These are phyloP conservation scores for Parapsyche elsis DNA, from an alignment of 1,140 invertebrate species.

Conservation along the genomic window DNA sequence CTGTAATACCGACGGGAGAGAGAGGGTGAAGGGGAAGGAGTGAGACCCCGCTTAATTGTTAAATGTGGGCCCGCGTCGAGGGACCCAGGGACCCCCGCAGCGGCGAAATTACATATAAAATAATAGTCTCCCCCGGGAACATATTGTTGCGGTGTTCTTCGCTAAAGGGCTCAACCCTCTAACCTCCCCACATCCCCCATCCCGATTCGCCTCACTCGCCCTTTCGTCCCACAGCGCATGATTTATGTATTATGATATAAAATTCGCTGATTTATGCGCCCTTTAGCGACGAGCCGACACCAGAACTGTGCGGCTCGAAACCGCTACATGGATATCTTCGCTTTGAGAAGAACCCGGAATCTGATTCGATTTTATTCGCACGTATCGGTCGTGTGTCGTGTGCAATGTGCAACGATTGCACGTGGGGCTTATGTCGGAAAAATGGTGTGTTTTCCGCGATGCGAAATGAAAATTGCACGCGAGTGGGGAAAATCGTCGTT, in stretches of 20 bases:
- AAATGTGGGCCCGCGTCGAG: constrained; percentile 15
- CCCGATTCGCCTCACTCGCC: too few relatives aligned
- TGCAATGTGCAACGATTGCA: too few relatives aligned
- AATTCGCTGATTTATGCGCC: constrained; percentile 54
- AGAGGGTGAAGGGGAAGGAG: background rate
- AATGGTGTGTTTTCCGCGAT: too few relatives aligned
- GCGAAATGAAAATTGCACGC: background rate
- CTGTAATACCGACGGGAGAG: too few relatives aligned
- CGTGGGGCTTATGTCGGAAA: too few relatives aligned
- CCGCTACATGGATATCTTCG: background rate
- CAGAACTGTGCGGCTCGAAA: constrained; percentile 29
- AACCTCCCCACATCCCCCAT: too few relatives aligned
- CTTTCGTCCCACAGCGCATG: constrained; percentile 42
- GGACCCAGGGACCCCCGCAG: background rate
- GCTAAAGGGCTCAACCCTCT: too few relatives aligned
- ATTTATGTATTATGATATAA: constrained; percentile 56
- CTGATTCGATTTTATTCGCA: too few relatives aligned
- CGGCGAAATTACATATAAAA: constrained; percentile 50
- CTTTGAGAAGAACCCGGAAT: too few relatives aligned
- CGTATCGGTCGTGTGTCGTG: too few relatives aligned
- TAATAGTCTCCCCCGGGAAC: constrained; percentile 52
- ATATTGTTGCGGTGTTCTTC: constrained; percentile 34
- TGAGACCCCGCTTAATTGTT: constrained; percentile 11
- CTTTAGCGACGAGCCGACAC: constrained; percentile 45
- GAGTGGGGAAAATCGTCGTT: background rate